Conservation (phyloP, 2,888 invertebrate species). For the Melitaea athalia region DNA sequence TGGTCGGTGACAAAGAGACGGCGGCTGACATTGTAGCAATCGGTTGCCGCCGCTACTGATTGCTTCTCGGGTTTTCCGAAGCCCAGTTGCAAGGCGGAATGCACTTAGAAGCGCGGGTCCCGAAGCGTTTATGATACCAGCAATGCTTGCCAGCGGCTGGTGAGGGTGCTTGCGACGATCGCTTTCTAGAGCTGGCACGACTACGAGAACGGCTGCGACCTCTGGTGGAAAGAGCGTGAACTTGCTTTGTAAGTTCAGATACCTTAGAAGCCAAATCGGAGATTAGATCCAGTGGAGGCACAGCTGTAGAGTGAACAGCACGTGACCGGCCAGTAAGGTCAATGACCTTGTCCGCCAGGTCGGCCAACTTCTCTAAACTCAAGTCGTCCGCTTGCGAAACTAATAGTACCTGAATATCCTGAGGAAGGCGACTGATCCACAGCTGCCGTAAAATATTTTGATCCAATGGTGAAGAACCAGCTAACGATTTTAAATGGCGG, state of each 20-base stretch:
- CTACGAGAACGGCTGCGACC: neutral
- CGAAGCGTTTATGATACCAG: slow-evolving; percentile 29
- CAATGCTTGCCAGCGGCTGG: slow-evolving; percentile 1
- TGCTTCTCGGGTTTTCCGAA: slow-evolving; percentile 26
- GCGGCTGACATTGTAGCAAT: slow-evolving; percentile 19
- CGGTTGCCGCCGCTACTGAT: slow-evolving; percentile 32
- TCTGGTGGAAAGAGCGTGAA: neutral
- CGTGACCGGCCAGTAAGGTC: neutral
- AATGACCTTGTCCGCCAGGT: slow-evolving; percentile 7
- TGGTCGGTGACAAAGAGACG: slow-evolving; percentile 5
- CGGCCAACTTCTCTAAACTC: slow-evolving; percentile 9
- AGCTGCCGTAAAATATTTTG: slow-evolving; percentile 21
- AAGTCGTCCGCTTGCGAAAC: slow-evolving; percentile 26
- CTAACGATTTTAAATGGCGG: slow-evolving; percentile 24
- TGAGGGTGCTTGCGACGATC: too few species aligned
- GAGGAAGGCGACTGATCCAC: slow-evolving; percentile 29
- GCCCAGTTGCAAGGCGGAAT: slow-evolving; percentile 21
- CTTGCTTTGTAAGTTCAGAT: neutral
- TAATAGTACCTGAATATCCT: slow-evolving; percentile 24
- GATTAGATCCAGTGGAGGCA: too few species aligned
- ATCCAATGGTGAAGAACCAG: slow-evolving; percentile 16
- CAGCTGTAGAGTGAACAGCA: too few species aligned
- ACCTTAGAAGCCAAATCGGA: neutral
- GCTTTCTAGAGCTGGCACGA: neutral
- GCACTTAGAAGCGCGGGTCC: slow-evolving; percentile 20